phyloP scores from a whole-genome alignment of 2,113 vertebrate genomes.

The Corythaeola cristata region DNA sequence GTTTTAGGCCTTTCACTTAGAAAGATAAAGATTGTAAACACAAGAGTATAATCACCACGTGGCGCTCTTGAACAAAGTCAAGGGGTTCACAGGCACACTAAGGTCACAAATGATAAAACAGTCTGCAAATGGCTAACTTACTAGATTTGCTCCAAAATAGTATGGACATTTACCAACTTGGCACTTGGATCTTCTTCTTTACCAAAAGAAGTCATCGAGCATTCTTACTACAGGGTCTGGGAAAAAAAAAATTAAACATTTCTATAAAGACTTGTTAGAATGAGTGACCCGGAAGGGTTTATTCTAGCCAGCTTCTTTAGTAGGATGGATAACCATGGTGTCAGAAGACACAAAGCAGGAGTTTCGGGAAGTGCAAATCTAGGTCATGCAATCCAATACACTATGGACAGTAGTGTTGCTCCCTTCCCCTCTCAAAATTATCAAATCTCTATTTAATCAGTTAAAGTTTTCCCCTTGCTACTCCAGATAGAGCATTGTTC shows the following conservation, averaged over 20 bases:
- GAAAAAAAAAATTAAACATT: background rate
- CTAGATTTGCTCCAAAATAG: background rate
- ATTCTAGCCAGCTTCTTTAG: background rate
- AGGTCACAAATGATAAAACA: background rate
- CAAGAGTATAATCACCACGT: background rate
- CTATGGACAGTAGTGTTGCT: background rate
- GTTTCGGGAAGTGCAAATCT: background rate
- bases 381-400: background rate
- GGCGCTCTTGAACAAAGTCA: background rate
- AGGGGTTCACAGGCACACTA: background rate
- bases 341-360: background rate
- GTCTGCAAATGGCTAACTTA: background rate
- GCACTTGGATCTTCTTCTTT: background rate
- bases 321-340: background rate
- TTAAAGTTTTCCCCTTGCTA: background rate
- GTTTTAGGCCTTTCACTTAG: background rate
- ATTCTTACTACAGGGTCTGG: background rate
- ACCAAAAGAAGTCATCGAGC: background rate
- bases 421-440: background rate
- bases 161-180: background rate
- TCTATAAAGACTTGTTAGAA: background rate
- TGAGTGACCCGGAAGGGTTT: background rate
- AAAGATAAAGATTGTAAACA: slow-evolving; percentile 25
- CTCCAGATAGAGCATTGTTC: background rate
- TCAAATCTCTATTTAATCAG: background rate